Percentiles rank a stretch among this genome's conserved stretches.
Evolutionary conservation across 2,113 vertebrate genomes (phyloP).

Genomic region (Cepphus grylle): DNA sequence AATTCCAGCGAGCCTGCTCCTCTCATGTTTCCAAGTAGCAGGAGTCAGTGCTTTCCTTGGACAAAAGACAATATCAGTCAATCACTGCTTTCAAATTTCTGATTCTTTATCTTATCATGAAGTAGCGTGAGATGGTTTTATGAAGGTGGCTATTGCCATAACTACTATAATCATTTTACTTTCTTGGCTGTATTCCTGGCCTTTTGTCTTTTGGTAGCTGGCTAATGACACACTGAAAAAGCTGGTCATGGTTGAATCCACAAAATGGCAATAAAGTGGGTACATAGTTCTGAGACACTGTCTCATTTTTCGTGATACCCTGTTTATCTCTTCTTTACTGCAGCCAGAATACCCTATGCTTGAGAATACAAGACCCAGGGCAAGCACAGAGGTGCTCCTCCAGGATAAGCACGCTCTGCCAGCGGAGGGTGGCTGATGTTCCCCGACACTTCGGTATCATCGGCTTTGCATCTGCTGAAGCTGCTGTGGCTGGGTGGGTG

Average conservation of each 20-base stretch:
- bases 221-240: not conserved
- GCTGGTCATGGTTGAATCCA: not conserved
- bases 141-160: constrained; percentile 25
- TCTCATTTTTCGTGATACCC: not conserved
- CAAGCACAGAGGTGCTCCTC: not conserved
- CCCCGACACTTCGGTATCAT: rapidly evolving
- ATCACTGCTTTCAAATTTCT: not conserved
- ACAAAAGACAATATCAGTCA: not conserved
- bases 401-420: not conserved
- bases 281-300: not conserved
- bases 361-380: not conserved
- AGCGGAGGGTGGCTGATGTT: not conserved
- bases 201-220: not conserved
- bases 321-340: not conserved
- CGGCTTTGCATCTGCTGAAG: not conserved
- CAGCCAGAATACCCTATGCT: not conserved
- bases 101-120: constrained; percentile 7
- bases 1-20: not conserved
- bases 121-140: not conserved
- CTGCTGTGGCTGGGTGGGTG: not conserved
- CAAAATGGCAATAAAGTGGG: not conserved
- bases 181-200: not conserved
- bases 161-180: not conserved
- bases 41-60: constrained; percentile 32
- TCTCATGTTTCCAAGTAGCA: not conserved